A percentile compares a stretch with the other conserved stretches of the same genome.
phyloP scores from a whole-genome alignment of 1,140 invertebrate genomes.

The Listronotus oregonensis region DNA sequence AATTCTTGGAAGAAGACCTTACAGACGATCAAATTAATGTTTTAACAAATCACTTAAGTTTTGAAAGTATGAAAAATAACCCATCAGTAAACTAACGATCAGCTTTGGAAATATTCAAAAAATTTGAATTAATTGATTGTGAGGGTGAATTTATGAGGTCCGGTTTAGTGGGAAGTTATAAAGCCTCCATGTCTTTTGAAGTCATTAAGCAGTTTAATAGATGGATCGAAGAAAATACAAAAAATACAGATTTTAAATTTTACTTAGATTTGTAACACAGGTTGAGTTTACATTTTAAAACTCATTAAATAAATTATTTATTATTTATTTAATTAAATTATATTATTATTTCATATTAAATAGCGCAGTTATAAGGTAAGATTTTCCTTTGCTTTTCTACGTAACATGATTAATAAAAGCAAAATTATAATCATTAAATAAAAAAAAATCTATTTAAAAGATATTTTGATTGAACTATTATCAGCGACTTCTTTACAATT shows the following conservation, averaged over 20 bases:
- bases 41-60: conserved; percentile 66
- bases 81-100: conserved; percentile 69
- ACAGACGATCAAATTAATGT: conserved; percentile 59
- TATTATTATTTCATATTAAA: too few species aligned
- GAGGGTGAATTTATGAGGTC: conserved; percentile 66
- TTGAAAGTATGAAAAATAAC: conserved; percentile 71
- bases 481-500: too few species aligned
- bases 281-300: too few species aligned
- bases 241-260: conserved; percentile 46
- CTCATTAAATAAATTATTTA: too few species aligned
- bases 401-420: too few species aligned
- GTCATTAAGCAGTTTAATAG: conserved; percentile 62
- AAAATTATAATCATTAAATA: too few species aligned
- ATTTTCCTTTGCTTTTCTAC: too few species aligned
- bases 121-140: conserved; percentile 53
- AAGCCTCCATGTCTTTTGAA: conserved; percentile 63
- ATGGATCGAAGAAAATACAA: conserved; percentile 61
- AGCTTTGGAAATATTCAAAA: conserved; percentile 55
- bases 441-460: too few species aligned
- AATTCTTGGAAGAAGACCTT: conserved; percentile 63
- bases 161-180: conserved; percentile 69
- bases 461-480: too few species aligned
- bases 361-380: too few species aligned
- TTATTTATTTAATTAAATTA: too few species aligned
- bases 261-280: neutral